phyloP scores from a whole-genome alignment of 2,113 vertebrate genomes.

The Lophura nycthemera region DNA sequence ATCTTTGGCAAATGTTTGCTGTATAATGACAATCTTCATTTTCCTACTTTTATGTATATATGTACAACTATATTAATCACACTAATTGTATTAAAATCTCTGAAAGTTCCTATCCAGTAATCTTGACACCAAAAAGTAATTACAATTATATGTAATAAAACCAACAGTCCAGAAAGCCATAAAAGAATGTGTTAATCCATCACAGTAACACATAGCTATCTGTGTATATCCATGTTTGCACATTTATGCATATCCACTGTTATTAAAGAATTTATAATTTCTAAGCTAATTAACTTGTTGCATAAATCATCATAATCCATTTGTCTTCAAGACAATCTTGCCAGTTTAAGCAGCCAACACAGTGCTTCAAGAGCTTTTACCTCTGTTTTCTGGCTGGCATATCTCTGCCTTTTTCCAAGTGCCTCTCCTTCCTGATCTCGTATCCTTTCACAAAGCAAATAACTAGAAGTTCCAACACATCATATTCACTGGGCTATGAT shows the following conservation, averaged over 20 bases:
- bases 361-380: background rate
- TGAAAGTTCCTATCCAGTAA: constrained; percentile 27
- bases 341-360: background rate
- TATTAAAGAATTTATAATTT: constrained; percentile 27
- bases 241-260: background rate
- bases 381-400: background rate
- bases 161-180: constrained; percentile 29
- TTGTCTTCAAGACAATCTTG: background rate
- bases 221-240: background rate
- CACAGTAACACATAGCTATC: background rate
- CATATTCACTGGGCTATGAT: background rate
- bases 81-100: constrained; percentile 9
- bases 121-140: constrained; percentile 21
- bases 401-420: background rate
- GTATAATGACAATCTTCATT: background rate
- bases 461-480: background rate
- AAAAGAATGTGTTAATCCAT: constrained; percentile 15
- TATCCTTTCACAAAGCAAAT: background rate
- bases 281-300: background rate
- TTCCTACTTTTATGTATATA: background rate
- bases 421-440: background rate
- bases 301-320: background rate
- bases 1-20: constrained; percentile 27
- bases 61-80: background rate
- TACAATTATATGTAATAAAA: constrained; percentile 36